Conservation (phyloP, 2,113 vertebrate species). For the Columbina picui region DNA sequence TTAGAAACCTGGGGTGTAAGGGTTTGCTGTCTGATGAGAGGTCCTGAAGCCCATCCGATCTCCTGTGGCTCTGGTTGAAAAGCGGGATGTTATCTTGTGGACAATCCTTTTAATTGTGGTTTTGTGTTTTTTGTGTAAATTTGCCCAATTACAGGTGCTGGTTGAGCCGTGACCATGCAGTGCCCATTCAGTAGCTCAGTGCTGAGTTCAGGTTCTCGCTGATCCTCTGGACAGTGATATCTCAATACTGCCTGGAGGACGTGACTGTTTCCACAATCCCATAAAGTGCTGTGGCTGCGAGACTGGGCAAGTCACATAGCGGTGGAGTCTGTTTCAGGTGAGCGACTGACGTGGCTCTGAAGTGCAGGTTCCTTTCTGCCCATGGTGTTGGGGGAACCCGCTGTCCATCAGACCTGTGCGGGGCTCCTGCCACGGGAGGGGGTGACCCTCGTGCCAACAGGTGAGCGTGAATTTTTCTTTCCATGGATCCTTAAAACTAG, state of each 20-base stretch:
- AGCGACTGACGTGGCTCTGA: background rate
- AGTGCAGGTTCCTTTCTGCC: background rate
- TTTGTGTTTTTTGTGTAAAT: background rate
- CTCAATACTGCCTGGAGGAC: fast-evolving
- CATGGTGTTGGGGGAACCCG: background rate
- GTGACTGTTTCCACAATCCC: background rate
- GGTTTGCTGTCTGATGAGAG: background rate
- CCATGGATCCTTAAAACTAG: background rate
- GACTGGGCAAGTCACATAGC: background rate
- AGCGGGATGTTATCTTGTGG: background rate
- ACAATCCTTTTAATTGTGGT: background rate
- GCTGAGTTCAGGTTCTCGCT: background rate
- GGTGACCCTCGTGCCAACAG: background rate
- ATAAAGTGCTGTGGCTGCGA: background rate
- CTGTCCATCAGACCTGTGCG: no score
- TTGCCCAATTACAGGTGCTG: background rate
- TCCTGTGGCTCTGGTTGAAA: background rate
- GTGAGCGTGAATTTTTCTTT: background rate
- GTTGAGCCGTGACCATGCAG: background rate
- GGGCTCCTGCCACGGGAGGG: background rate
- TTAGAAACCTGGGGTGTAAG: background rate
- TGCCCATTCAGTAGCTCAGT: background rate
- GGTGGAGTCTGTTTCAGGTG: background rate
- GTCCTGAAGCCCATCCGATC: fast-evolving
- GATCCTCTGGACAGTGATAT: background rate